Evolutionary conservation across 2,113 vertebrate species (phyloP).

Genomic region (Thunnus thynnus): DNA sequence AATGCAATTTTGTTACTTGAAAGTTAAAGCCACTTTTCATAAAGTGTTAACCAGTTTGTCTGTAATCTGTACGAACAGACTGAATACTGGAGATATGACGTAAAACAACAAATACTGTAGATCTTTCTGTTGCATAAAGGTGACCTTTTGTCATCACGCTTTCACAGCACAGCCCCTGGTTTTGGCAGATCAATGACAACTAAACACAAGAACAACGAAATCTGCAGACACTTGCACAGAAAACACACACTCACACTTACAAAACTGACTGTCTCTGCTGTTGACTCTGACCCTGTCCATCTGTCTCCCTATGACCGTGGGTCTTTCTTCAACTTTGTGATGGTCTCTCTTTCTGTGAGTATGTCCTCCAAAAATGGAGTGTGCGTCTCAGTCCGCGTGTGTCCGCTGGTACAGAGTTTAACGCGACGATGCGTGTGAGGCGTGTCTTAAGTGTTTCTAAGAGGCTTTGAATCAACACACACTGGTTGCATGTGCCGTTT

Average conservation of each 20-base stretch:
- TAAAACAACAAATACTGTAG: not conserved
- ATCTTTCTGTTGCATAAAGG: not conserved
- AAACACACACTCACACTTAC: constrained; percentile 44
- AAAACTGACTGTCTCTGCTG: constrained; percentile 65
- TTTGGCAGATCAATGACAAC: constrained; percentile 17
- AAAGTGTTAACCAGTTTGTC: not conserved
- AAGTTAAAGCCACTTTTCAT: constrained; percentile 18
- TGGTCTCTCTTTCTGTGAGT: constrained; percentile 82
- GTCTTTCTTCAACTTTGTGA: constrained; percentile 80
- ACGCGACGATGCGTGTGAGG: not conserved
- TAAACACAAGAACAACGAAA: not conserved
- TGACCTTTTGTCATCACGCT: constrained; percentile 15
- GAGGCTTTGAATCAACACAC: constrained; percentile 33
- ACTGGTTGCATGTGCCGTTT: constrained; percentile 57
- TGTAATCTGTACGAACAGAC: not conserved
- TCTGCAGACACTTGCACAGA: constrained; percentile 15
- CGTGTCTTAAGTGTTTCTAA: constrained; percentile 38
- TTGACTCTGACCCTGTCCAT: constrained; percentile 80
- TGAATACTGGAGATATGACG: not conserved
- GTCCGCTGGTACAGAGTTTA: constrained; percentile 28
- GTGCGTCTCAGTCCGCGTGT: constrained; percentile 44
- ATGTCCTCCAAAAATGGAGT: constrained; percentile 63
- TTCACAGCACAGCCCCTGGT: constrained; percentile 26
- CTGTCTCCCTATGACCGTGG: constrained; percentile 80
- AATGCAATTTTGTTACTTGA: constrained; percentile 5